Conservation (phyloP, 1,140 invertebrate species). For the Tenebrio molitor region DNA sequence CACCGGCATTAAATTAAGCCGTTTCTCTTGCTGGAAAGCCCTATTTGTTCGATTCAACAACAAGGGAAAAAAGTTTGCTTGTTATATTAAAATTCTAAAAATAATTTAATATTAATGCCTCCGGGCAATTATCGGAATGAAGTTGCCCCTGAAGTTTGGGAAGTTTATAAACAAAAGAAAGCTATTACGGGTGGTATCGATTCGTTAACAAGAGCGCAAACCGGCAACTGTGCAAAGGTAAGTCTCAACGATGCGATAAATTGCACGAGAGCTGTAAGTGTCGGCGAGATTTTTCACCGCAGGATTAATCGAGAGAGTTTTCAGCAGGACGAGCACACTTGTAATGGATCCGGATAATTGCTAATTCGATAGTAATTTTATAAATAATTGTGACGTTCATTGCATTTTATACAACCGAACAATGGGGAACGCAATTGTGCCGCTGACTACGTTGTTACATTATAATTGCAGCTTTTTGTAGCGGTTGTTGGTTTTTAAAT, state of each 20-base stretch:
- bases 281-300: too few species aligned
- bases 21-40: too few species aligned
- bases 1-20: too few species aligned
- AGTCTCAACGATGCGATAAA: too few species aligned
- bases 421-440: slow-evolving; percentile 7
- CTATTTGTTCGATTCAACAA: too few species aligned
- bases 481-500: neutral
- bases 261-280: too few species aligned
- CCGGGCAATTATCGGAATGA: slow-evolving; percentile 1
- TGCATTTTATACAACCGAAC: neutral
- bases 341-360: too few species aligned
- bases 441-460: neutral
- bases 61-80: too few species aligned
- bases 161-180: slow-evolving; percentile 27
- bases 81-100: slow-evolving; percentile 26
- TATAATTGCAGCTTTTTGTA: slow-evolving; percentile 12
- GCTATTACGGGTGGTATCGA: slow-evolving; percentile 10
- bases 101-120: slow-evolving; percentile 28
- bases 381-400: neutral
- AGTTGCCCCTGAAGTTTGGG: neutral
- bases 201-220: neutral
- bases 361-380: too few species aligned
- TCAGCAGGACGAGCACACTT: too few species aligned
- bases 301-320: too few species aligned
- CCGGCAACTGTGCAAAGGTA: too few species aligned